These are phyloP conservation scores for Paracyclopina nana DNA, from an alignment of 1,140 invertebrate genomes.

Conservation along the genomic window DNA sequence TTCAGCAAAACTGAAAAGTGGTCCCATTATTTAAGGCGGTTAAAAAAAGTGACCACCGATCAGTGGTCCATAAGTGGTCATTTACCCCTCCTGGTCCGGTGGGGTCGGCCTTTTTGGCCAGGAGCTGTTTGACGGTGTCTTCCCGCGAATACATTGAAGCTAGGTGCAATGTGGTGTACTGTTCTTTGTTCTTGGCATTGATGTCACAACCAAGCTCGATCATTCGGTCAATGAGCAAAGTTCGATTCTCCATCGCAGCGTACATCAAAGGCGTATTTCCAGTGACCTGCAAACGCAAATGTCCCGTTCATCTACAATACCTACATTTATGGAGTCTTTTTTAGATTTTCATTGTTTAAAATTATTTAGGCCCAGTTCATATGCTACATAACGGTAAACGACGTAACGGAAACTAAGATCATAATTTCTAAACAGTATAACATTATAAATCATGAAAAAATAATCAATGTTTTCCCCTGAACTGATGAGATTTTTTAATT, in stretches of 20 bases:
- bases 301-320: background rate
- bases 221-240: conserved; percentile 64
- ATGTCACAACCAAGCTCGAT: conserved; percentile 79
- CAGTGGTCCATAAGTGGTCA: background rate
- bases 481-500: no score
- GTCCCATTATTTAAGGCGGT: background rate
- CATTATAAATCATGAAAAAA: conserved; percentile 17
- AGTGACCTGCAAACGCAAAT: conserved; percentile 35
- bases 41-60: background rate
- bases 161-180: conserved; percentile 77
- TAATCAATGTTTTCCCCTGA: no score
- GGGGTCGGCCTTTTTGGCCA: conserved; percentile 73
- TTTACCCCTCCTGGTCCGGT: conserved; percentile 76
- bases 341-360: conserved; percentile 11
- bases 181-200: conserved; percentile 72
- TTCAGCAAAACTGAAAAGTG: no score
- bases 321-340: background rate
- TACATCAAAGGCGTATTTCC: conserved; percentile 87
- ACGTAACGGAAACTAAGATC: conserved; percentile 1
- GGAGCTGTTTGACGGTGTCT: conserved; percentile 73
- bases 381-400: background rate
- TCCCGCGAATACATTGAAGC: conserved; percentile 80
- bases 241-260: conserved; percentile 79
- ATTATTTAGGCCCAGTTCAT: conserved; percentile 16
- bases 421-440: conserved; percentile 17